phyloP scores from a whole-genome alignment of 2,797 vertebrate species.

The Vespertilio murinus region DNA sequence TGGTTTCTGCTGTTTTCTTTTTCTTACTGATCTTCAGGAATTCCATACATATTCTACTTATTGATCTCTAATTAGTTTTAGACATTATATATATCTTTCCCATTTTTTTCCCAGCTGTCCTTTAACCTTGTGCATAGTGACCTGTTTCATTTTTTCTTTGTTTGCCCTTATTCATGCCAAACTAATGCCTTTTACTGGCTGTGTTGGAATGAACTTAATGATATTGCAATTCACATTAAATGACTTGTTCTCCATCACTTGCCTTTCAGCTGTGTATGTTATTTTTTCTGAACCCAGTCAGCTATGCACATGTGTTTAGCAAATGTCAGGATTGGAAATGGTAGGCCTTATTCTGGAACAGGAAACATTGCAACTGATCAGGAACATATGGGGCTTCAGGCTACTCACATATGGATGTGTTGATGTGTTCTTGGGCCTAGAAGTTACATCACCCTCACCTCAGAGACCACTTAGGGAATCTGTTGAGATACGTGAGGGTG shows the following conservation, averaged over 20 bases:
- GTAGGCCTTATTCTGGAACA: slow-evolving; percentile 65
- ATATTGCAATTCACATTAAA: not conserved
- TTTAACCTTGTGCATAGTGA: slow-evolving; percentile 1
- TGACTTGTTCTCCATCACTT: slow-evolving; percentile 53
- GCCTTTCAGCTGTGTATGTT: slow-evolving; percentile 65
- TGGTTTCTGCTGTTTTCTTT: no score
- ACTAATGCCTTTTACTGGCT: not conserved
- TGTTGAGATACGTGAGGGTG: not conserved
- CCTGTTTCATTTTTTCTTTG: slow-evolving; percentile 11
- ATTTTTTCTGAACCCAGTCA: not conserved
- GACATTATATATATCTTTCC: not conserved
- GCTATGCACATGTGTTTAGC: slow-evolving; percentile 64
- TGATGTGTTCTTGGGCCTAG: not conserved
- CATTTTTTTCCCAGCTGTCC: not conserved
- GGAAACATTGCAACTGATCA: slow-evolving; percentile 55
- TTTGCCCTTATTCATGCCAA: not conserved
- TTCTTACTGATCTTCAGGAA: not conserved
- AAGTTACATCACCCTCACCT: not conserved
- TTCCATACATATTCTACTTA: not conserved
- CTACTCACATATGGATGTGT: slow-evolving; percentile 5
- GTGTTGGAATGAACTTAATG: slow-evolving; percentile 20
- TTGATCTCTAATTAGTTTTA: not conserved
- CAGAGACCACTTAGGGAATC: not conserved
- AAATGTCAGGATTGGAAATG: slow-evolving; percentile 70
- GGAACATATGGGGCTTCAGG: slow-evolving; percentile 67